Evolutionary conservation across 2,113 vertebrate genomes (phyloP).

Genomic region (Cyprinodon brontotheroides): DNA sequence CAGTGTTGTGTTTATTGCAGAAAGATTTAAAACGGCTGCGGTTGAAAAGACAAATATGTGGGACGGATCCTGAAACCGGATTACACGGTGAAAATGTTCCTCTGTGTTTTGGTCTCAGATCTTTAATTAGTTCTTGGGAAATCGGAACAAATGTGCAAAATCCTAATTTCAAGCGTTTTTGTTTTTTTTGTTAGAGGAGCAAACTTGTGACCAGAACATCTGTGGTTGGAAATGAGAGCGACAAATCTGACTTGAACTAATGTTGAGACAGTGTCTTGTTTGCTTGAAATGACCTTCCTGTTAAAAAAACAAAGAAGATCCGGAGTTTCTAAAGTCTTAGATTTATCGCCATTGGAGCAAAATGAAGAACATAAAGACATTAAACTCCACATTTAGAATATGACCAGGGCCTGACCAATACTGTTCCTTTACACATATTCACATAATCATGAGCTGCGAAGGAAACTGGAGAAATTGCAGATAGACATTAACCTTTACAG

Average conservation of each 20-base stretch:
- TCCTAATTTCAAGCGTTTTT: slow-evolving; percentile 22
- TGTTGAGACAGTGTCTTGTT: neutral
- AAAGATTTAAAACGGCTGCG: neutral
- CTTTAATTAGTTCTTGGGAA: neutral
- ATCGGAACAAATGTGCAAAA: neutral
- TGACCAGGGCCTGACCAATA: neutral
- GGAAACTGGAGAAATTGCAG: neutral
- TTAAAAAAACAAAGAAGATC: neutral
- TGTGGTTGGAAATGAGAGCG: slow-evolving; percentile 8
- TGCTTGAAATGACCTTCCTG: neutral
- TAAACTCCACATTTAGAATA: neutral
- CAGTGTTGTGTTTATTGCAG: neutral
- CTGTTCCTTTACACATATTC: neutral
- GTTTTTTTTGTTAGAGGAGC: neutral
- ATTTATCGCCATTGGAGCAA: neutral
- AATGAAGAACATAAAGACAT: neutral
- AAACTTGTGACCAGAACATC: slow-evolving; percentile 34
- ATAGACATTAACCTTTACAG: neutral
- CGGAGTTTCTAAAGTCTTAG: neutral
- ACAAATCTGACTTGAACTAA: neutral
- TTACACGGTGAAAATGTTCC: neutral
- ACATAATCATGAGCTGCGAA: neutral
- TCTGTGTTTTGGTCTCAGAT: neutral
- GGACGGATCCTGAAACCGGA: neutral
- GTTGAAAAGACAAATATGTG: neutral